Conservation (phyloP, 2,113 vertebrate genomes). For the Arenaria interpres region DNA sequence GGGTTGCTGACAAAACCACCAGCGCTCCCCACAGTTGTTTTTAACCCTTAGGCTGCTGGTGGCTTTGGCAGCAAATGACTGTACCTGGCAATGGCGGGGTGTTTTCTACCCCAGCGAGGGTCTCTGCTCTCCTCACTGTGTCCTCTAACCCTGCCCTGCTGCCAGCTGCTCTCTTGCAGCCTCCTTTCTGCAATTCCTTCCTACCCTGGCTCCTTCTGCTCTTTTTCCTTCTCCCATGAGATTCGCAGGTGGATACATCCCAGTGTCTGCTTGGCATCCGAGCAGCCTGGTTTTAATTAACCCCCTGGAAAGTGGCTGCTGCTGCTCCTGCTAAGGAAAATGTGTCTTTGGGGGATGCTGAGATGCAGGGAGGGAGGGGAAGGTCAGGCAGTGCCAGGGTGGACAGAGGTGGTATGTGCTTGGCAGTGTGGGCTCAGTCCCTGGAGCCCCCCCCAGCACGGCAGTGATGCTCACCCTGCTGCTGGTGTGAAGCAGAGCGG, state of each 20-base stretch:
- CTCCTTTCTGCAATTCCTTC: neutral
- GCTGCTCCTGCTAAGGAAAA: neutral
- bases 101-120: neutral
- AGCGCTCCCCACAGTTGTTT: neutral
- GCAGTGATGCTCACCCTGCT: neutral
- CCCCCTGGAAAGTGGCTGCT: neutral
- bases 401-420: neutral
- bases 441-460: neutral
- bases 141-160: neutral
- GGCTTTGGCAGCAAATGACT: fast-evolving
- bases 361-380: neutral
- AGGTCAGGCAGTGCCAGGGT: neutral
- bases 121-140: fast-evolving
- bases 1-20: neutral
- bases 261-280: neutral
- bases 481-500: neutral
- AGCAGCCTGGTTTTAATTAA: neutral
- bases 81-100: fast-evolving
- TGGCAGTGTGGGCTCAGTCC: neutral
- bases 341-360: neutral
- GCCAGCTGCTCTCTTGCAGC: neutral
- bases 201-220: neutral
- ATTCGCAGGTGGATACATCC: neutral
- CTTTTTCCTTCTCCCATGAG: neutral
- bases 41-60: neutral